phyloP scores from a whole-genome alignment of 92 coral and sea anemone species.

The Chrysogorgia sp. region DNA sequence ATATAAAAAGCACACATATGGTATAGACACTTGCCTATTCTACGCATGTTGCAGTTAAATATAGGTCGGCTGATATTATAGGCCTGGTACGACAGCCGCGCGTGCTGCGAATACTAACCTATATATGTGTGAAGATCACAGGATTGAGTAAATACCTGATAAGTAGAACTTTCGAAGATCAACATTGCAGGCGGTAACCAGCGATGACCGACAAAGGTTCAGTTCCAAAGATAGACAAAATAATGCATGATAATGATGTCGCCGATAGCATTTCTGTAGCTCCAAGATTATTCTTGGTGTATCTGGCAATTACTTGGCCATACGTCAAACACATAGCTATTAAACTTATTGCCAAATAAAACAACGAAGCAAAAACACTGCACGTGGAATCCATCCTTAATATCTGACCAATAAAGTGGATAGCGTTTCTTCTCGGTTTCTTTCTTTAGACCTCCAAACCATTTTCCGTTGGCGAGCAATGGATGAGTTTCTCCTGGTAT shows the following conservation, averaged over 20 bases:
- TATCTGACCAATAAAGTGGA: slow-evolving; percentile 25
- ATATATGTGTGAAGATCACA: too few relatives aligned
- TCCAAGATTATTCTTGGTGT: slow-evolving; percentile 27
- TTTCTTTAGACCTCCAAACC: slow-evolving; percentile 36
- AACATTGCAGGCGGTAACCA: slow-evolving; percentile 41
- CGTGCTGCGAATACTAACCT: too few relatives aligned
- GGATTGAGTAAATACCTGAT: slow-evolving; percentile 25
- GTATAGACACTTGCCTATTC: too few relatives aligned
- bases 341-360: slow-evolving; percentile 40
- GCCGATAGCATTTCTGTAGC: slow-evolving; percentile 28
- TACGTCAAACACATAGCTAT: slow-evolving; percentile 40
- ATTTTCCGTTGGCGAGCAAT: slow-evolving; percentile 19
- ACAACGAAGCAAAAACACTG: slow-evolving; percentile 30
- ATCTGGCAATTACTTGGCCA: slow-evolving; percentile 37
- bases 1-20: too few relatives aligned
- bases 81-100: too few relatives aligned
- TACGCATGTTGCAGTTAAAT: too few relatives aligned
- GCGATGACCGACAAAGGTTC: slow-evolving; percentile 37
- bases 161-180: slow-evolving; percentile 31
- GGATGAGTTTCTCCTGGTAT: slow-evolving; percentile 20
- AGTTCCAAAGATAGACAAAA: slow-evolving; percentile 29
- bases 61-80: too few relatives aligned
- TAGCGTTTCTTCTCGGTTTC: slow-evolving; percentile 26
- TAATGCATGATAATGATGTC: slow-evolving; percentile 12
- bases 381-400: slow-evolving; percentile 34